Conservation (phyloP, 2,113 vertebrate species). For the Corynorhinus townsendii region DNA sequence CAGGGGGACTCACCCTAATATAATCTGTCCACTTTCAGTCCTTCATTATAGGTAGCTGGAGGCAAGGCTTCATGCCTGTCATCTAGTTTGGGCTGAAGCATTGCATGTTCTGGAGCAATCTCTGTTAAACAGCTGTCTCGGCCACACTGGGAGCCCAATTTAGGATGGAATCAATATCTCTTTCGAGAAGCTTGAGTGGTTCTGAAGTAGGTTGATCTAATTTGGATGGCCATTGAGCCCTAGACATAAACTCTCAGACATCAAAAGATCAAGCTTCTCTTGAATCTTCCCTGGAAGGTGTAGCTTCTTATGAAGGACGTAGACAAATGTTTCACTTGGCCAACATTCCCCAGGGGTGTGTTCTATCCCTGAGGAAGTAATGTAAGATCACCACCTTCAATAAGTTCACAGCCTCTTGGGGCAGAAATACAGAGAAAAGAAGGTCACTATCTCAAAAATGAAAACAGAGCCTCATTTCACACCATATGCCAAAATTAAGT, state of each 20-base stretch:
- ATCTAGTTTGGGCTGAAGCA: neutral
- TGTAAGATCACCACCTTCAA: neutral
- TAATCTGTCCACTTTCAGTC: neutral
- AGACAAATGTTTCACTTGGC: neutral
- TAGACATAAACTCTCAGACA: neutral
- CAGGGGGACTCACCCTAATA: neutral
- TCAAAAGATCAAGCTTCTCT: neutral
- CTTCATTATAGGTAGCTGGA: neutral
- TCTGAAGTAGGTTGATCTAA: neutral
- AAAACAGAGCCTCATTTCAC: neutral
- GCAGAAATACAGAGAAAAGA: neutral
- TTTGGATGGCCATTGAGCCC: neutral
- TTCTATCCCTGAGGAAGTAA: neutral
- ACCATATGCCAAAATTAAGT: neutral
- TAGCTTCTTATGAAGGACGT: neutral
- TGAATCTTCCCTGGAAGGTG: neutral
- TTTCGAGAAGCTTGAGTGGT: neutral
- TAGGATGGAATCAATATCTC: neutral
- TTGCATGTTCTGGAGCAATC: neutral
- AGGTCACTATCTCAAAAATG: neutral
- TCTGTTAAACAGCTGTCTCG: neutral
- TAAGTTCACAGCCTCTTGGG: neutral
- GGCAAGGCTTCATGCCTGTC: neutral
- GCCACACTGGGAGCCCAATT: neutral
- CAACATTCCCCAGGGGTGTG: neutral